phyloP scores from a whole-genome alignment of 2,113 vertebrate genomes.

The Tauraco erythrolophus region DNA sequence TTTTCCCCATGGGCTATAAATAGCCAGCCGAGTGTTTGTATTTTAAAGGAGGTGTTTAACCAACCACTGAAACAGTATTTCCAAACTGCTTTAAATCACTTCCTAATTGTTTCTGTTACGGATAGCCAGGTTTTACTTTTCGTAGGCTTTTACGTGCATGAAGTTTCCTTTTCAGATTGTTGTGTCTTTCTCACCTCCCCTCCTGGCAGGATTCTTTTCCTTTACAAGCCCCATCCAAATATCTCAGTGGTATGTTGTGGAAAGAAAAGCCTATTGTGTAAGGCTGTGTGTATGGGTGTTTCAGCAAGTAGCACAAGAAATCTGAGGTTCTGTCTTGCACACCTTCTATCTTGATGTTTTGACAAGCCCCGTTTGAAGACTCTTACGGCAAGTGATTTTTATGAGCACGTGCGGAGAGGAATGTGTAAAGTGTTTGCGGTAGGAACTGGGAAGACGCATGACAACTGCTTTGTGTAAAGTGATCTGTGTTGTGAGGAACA shows the following conservation, averaged over 20 bases:
- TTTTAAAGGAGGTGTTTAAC: neutral
- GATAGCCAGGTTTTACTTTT: neutral
- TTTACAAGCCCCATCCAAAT: neutral
- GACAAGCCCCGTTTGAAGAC: neutral
- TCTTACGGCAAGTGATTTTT: neutral
- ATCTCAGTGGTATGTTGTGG: neutral
- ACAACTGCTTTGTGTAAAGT: conserved; percentile 54
- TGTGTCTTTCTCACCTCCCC: neutral
- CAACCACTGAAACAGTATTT: neutral
- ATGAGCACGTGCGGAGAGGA: neutral
- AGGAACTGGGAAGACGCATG: neutral
- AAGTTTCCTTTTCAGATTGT: neutral
- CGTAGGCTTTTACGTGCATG: neutral
- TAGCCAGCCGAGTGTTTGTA: neutral
- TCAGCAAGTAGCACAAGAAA: neutral
- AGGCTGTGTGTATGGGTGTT: neutral
- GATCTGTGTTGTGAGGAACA: conserved; percentile 35
- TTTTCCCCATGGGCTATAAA: neutral
- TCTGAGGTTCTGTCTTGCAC: neutral
- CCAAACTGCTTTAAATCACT: neutral
- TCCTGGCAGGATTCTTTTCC: neutral
- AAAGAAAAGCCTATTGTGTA: neutral
- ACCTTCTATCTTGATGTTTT: neutral
- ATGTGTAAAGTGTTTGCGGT: neutral
- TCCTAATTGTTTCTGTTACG: neutral